A percentile compares a stretch with the other conserved stretches of the same genome.
Evolutionary conservation across 53 echinoderm and acorn worm genomes (phyloP).

Genomic region (Astropecten irregularis): DNA sequence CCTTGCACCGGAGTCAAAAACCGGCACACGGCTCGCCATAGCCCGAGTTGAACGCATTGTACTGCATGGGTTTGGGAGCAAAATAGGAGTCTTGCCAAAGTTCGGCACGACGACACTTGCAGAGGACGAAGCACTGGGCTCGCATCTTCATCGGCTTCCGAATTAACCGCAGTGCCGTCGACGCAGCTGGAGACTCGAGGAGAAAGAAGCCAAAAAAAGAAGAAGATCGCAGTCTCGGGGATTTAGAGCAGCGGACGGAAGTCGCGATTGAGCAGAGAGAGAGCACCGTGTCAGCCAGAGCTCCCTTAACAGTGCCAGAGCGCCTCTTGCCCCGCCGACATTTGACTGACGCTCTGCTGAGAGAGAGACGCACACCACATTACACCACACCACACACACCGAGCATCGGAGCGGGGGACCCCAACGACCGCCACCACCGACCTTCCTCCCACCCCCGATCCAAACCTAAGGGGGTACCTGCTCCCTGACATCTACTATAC

Average conservation of each 20-base stretch:
- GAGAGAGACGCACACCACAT: background rate
- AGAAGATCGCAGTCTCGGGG: background rate
- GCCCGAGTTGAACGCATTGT: slow-evolving; percentile 42
- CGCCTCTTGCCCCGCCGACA: slow-evolving; percentile 54
- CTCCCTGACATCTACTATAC: slow-evolving; percentile 33
- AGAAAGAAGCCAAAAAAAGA: too few species aligned
- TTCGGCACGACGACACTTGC: slow-evolving; percentile 44
- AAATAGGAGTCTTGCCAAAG: slow-evolving; percentile 18
- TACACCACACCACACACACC: background rate
- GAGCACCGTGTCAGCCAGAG: slow-evolving; percentile 23
- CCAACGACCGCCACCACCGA: slow-evolving; percentile 40
- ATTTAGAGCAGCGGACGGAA: slow-evolving; percentile 26
- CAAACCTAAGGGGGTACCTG: slow-evolving; percentile 33
- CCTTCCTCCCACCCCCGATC: slow-evolving; percentile 13
- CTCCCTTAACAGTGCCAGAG: slow-evolving; percentile 31
- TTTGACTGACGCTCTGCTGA: slow-evolving; percentile 27
- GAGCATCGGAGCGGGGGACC: too few species aligned
- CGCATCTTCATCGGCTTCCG: slow-evolving; percentile 20
- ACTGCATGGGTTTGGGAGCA: slow-evolving; percentile 18
- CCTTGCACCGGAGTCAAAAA: slow-evolving; percentile 68
- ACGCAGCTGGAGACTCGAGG: background rate
- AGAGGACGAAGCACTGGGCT: slow-evolving; percentile 7
- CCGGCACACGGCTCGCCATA: slow-evolving; percentile 60
- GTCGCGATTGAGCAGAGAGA: background rate
- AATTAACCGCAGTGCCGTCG: background rate